phyloP scores from a whole-genome alignment of 2,113 vertebrate species.

The Podocnemis expansa region DNA sequence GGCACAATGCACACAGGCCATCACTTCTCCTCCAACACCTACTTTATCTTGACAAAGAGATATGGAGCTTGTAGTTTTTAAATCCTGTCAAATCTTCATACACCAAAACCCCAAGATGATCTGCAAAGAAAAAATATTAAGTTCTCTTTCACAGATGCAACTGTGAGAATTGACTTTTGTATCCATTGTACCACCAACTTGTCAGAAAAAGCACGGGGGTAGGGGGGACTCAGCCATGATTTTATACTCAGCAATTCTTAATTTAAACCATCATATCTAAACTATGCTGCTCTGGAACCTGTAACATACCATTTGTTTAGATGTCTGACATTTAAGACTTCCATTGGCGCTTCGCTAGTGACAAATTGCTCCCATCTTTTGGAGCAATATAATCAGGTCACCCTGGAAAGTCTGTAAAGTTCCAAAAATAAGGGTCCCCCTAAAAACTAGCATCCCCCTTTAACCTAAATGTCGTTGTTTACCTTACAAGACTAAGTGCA shows the following conservation, averaged over 20 bases:
- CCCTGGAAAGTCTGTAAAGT: background rate
- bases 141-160: background rate
- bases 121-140: background rate
- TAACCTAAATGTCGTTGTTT: background rate
- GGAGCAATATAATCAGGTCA: background rate
- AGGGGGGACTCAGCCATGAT: background rate
- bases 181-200: background rate
- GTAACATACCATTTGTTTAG: background rate
- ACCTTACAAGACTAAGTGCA: background rate
- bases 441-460: background rate
- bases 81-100: background rate
- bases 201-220: background rate
- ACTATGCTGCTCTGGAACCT: background rate
- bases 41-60: background rate
- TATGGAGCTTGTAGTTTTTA: background rate
- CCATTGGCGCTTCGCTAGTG: background rate
- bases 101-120: background rate
- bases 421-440: background rate
- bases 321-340: background rate
- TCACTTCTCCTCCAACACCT: background rate
- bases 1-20: background rate
- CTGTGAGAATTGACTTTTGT: background rate
- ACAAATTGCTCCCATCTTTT: background rate
- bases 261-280: background rate
- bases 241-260: background rate